Base-by-base conservation (phyloP, 1,140 invertebrate species). In the Drosophila pruinosa region DNA sequence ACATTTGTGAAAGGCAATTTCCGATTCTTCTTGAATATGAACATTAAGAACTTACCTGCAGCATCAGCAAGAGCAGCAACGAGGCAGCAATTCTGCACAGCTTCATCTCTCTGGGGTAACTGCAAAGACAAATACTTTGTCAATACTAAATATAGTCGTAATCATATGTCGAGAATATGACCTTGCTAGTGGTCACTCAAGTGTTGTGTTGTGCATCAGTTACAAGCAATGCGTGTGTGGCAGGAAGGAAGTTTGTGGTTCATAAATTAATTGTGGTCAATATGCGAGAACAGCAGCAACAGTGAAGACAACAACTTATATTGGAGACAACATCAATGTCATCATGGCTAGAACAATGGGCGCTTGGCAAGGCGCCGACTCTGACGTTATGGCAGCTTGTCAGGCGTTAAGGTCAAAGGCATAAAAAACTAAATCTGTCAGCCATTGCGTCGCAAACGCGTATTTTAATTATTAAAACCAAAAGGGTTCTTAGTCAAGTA, bases 181-280 rank as follows among this genome's bases (percentile, higher is more conserved):
- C 81, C 81, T 86, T 86, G 82, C 68, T 79, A 75, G 72, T 79
- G 79, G 72, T 79, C 79, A 85, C 62, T 83, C 75, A 75, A 79
- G 79, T 85, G 79, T 79, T 85, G 28, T 38, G 47, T 45, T 73
- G 26, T 53, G 47, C 53, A 36, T 65, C 48, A 26, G 57, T 78
- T 75, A 82, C 75, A 83, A 78, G 45, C 48, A 61, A 75, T 83
- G 79, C 79, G 79, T 78, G 41, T 58, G 38, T 5, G 81, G 48
- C 69, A 77, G 81, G 82, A 85, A 86, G 81, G 75, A 85, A 85
- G 80, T 78, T 71, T 86, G 73, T 86, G 81, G 73, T 85, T 85
- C 80, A 85, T 85, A 85, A 85, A 85, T 80, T 86, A 85, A 85
- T 77, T 80, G 65, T 86, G 81, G 73, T 62, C 81, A 85, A 81